phyloP scores from a whole-genome alignment of 2,797 vertebrate genomes.

The Naso thynnoides region DNA sequence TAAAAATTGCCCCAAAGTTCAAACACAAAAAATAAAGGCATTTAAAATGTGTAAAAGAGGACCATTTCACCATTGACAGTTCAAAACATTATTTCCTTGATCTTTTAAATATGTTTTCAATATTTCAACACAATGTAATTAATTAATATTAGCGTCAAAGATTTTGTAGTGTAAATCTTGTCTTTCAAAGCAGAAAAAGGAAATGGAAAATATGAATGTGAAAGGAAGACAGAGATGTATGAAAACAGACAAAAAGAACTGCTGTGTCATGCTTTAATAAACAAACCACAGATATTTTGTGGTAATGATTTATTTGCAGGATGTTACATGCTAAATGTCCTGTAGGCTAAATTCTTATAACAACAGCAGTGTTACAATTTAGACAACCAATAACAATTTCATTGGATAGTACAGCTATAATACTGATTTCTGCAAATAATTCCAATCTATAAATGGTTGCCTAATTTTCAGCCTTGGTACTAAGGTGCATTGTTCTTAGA shows the following conservation, averaged over 20 bases:
- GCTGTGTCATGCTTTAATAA: too few relatives aligned
- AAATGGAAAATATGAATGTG: background rate
- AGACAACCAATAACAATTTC: background rate
- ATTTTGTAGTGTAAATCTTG: background rate
- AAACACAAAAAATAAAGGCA: background rate
- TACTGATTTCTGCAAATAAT: background rate
- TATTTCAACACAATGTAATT: background rate
- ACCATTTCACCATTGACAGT: background rate
- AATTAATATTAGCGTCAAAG: background rate
- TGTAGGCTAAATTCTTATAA: background rate
- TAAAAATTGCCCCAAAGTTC: background rate
- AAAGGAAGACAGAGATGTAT: background rate
- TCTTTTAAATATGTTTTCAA: background rate
- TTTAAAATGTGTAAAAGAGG: background rate
- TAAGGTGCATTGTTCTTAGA: background rate
- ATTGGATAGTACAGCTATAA: background rate
- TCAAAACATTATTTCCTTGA: background rate
- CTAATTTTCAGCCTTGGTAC: background rate
- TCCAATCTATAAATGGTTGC: background rate
- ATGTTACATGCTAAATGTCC: background rate
- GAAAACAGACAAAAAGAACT: background rate
- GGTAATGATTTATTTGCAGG: background rate
- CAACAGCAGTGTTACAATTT: background rate
- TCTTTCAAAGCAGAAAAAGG: background rate
- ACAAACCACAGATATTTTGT: background rate